These are phyloP conservation scores for Neomonachus schauinslandi DNA, from an alignment of 2,113 vertebrate species.

Conservation along the genomic window DNA sequence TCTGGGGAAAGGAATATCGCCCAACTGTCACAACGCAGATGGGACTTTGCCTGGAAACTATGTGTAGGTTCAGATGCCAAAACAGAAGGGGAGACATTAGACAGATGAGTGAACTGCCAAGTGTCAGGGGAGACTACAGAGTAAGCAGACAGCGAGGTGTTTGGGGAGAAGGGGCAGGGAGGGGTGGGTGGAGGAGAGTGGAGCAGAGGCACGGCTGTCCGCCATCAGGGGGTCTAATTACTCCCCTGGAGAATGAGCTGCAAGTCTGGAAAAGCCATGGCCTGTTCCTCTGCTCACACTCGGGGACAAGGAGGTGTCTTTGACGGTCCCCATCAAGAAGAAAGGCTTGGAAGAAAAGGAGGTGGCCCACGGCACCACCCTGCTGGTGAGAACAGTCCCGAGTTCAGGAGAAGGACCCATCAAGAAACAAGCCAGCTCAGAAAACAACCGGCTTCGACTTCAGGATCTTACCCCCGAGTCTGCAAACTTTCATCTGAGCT, in stretches of 20 bases:
- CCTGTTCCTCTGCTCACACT: not conserved
- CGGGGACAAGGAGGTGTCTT: accelerated
- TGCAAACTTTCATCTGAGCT: not conserved
- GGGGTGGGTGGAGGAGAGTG: accelerated
- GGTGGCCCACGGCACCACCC: not conserved
- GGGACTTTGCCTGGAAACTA: not conserved
- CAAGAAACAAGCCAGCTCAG: not conserved
- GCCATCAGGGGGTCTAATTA: not conserved
- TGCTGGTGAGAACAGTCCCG: not conserved
- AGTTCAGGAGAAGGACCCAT: not conserved
- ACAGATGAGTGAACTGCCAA: not conserved
- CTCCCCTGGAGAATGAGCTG: not conserved
- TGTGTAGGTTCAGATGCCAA: slow-evolving; percentile 39
- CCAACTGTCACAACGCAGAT: not conserved
- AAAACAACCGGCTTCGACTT: not conserved
- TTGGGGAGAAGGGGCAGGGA: not conserved
- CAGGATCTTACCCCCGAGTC: not conserved
- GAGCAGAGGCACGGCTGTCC: not conserved
- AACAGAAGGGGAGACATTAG: slow-evolving; percentile 16
- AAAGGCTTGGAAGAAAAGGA: not conserved
- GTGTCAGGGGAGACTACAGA: slow-evolving; percentile 10
- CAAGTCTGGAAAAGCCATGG: accelerated
- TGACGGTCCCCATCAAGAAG: not conserved
- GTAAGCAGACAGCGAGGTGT: not conserved
- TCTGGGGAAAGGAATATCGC: not conserved